phyloP scores from a whole-genome alignment of 2,797 vertebrate genomes.

The Miichthys miiuy region DNA sequence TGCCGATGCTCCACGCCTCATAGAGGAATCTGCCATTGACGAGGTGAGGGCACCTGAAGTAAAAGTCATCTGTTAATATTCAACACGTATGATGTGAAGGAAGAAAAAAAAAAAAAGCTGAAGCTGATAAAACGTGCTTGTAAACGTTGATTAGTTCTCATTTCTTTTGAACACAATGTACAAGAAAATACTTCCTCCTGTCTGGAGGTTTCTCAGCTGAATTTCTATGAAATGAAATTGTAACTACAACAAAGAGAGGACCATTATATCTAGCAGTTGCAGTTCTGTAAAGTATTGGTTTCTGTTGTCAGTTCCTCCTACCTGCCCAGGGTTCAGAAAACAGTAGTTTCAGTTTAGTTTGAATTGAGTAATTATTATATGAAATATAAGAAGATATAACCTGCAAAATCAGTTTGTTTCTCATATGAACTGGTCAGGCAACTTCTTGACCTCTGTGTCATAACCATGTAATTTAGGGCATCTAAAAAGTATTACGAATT shows the following conservation, averaged over 20 bases:
- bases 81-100: no score
- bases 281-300: constrained; percentile 24
- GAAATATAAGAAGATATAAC: background rate
- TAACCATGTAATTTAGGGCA: no score
- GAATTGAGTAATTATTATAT: background rate
- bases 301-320: constrained; percentile 49
- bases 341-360: background rate
- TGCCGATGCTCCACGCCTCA: constrained; percentile 95
- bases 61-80: no score
- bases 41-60: constrained; percentile 84
- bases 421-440: no score
- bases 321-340: constrained; percentile 10
- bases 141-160: background rate
- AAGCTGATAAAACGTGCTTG: background rate
- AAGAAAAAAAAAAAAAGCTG: background rate
- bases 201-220: background rate
- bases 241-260: background rate
- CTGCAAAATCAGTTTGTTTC: background rate
- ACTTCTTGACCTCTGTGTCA: background rate
- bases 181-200: constrained; percentile 19
- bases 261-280: background rate
- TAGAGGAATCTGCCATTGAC: constrained; percentile 96
- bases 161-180: background rate
- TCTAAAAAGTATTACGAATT: no score
- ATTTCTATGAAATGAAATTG: background rate